Evolutionary conservation across 2,113 vertebrate genomes (phyloP), one percentile per base, ranked within the genome.

Genomic region (Sigmodon hispidus): DNA sequence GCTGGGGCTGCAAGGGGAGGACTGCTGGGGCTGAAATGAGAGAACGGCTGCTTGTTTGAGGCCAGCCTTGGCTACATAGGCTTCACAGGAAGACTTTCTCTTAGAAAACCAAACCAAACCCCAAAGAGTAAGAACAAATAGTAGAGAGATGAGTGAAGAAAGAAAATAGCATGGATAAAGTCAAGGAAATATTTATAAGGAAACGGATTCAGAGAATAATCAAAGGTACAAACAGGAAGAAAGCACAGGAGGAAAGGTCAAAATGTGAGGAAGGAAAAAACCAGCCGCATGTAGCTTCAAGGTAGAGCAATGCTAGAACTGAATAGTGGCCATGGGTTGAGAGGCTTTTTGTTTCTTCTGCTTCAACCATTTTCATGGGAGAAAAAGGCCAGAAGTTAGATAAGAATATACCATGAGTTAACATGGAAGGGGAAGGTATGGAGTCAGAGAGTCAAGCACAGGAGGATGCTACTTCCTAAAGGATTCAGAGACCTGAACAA

Each of bases 391-490:
- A 3, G 55, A 57, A n/a, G n/a, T n/a, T 84, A 43, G 43, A 93
- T 43, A 57, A 75, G 45, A 22, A 43, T 3, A 24, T 13, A 3
- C 0, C 10, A 2, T 63, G 69, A 63, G 4, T 24, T 9, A 94
- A 73, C 40, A 48, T 57, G 31, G 61, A 40, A 79, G 52, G 34
- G 70, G 75, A 48, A 76, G 9, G 24, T 13, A 11, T 63, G 24
- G 40, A 75, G 1, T 65, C 59, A 57, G 22, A 24, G 1, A 17
- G 29, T 26, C 63, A 31, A 34, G 67, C 24, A 59, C 50, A 36
- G 50, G 90, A 55, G 43, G 70, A 67, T 52, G 89, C 50, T 90
- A n/a, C 36, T 94, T 63, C 80, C 72, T 65, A 57, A 90, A 45
- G 36, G 52, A 63, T 84, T 8, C 16, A 19, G 70, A 79, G 40